phyloP scores from a whole-genome alignment of 2,113 vertebrate species.

The Ammodytes dubius region DNA sequence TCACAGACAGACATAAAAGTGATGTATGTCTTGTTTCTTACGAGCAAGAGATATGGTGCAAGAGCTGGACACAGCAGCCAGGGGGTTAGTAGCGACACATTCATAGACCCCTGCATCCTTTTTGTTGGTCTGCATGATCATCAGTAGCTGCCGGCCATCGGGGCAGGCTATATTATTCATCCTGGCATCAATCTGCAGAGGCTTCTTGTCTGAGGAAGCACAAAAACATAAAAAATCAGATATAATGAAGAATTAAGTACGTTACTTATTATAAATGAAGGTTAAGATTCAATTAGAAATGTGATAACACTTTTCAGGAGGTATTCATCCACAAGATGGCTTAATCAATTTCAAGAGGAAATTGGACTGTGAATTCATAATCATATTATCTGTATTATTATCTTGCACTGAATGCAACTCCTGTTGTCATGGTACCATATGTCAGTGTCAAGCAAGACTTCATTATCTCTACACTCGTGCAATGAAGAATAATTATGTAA shows the following conservation, averaged over 20 bases:
- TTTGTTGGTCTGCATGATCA: constrained; percentile 91
- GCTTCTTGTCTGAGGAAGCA: constrained; percentile 89
- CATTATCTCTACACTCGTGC: not conserved
- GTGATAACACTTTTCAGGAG: not conserved
- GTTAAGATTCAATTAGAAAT: no score
- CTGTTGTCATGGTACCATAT: constrained; percentile 1
- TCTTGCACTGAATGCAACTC: not conserved
- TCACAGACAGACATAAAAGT: not conserved
- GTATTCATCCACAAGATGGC: not conserved
- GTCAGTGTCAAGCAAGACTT: not conserved
- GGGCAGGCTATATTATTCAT: constrained; percentile 93
- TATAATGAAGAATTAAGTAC: not conserved
- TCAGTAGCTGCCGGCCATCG: constrained; percentile 95
- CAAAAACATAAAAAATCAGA: not conserved
- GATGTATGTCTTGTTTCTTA: constrained; percentile 76
- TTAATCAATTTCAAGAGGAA: not conserved
- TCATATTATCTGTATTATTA: not conserved
- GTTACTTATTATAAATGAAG: not conserved
- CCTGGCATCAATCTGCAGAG: constrained; percentile 86
- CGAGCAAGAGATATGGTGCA: constrained; percentile 94
- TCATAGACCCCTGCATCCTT: constrained; percentile 94
- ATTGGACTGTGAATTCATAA: not conserved
- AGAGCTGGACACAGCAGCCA: constrained; percentile 92
- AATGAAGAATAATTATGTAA: not conserved
- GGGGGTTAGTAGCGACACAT: constrained; percentile 91